phyloP scores from a whole-genome alignment of 92 coral and sea anemone genomes.

The Galaxea fascicularis region DNA sequence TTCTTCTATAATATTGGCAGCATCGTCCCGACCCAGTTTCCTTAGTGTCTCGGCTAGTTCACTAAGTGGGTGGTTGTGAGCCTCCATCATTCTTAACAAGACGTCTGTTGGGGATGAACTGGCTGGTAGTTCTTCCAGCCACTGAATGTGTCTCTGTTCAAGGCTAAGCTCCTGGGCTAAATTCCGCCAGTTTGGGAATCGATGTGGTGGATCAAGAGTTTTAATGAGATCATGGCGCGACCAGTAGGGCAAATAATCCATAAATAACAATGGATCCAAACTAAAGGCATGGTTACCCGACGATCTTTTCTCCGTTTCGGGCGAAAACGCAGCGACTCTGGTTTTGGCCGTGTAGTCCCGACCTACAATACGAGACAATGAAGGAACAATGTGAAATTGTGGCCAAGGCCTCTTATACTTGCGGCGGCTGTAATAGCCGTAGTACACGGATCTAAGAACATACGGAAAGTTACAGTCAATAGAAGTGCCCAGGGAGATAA shows the following conservation, averaged over 20 bases:
- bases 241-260: background rate
- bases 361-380: too few relatives aligned
- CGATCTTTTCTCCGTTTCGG: too few relatives aligned
- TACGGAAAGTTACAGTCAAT: too few relatives aligned
- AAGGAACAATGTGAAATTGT: too few relatives aligned
- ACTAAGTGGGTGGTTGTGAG: background rate
- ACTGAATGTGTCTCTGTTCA: background rate
- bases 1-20: too few relatives aligned
- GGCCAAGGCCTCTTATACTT: too few relatives aligned
- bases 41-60: background rate
- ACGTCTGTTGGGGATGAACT: background rate
- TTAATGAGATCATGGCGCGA: background rate
- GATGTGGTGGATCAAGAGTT: background rate
- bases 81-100: background rate
- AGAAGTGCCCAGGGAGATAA: too few relatives aligned
- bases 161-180: background rate
- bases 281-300: background rate
- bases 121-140: background rate
- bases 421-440: too few relatives aligned
- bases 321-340: too few relatives aligned
- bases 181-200: background rate
- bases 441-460: too few relatives aligned
- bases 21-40: too few relatives aligned
- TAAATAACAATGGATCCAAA: background rate
- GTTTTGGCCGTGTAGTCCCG: too few relatives aligned